Evolutionary conservation across 2,113 vertebrate genomes (phyloP).

Genomic region (Pardalotus punctatus): DNA sequence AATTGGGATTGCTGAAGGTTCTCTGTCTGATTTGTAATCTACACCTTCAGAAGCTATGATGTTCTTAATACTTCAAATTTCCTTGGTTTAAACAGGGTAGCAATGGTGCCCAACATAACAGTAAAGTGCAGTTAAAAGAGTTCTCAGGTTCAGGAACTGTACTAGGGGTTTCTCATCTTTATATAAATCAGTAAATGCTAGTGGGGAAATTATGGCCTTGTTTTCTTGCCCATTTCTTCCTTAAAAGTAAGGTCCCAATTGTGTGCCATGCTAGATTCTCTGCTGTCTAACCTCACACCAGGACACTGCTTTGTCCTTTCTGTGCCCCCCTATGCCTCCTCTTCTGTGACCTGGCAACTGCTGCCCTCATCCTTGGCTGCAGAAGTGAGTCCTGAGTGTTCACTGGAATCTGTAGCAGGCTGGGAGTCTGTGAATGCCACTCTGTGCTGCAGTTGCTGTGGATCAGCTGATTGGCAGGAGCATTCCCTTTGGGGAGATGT

Average conservation of each 20-base stretch:
- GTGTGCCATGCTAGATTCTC: background rate
- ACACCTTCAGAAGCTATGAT: background rate
- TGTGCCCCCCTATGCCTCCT: background rate
- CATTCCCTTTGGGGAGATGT: background rate
- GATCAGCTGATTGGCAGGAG: background rate
- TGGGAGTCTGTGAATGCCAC: background rate
- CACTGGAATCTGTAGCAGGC: background rate
- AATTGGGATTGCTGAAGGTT: background rate
- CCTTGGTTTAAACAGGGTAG: background rate
- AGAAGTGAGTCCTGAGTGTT: background rate
- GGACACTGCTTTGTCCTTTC: background rate
- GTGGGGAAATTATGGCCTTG: background rate
- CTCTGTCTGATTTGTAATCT: background rate
- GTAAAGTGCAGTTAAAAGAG: background rate
- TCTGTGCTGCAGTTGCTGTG: background rate
- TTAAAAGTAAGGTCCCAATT: background rate
- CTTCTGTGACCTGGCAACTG: background rate
- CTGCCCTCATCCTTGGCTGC: background rate
- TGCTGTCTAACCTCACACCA: background rate
- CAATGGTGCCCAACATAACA: background rate
- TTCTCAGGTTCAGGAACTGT: background rate
- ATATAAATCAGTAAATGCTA: background rate
- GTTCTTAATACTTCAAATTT: background rate
- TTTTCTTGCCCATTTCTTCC: background rate
- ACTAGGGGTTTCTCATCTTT: background rate